A percentile compares a stretch with the other conserved stretches of the same genome.
phyloP scores from a whole-genome alignment of 2,797 vertebrate species.

The Hipposideros larvatus region DNA sequence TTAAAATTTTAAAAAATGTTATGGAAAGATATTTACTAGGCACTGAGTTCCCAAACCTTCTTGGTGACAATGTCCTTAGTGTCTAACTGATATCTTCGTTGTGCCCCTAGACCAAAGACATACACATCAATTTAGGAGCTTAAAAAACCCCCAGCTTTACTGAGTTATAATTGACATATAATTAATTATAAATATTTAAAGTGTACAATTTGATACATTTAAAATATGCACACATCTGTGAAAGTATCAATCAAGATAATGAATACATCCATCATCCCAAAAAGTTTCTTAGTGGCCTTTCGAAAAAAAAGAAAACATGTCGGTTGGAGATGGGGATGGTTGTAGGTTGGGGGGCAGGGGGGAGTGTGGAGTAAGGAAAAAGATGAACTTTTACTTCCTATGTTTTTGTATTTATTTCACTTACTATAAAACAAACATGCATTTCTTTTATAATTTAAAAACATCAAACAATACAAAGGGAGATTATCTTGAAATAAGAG shows the following conservation, averaged over 20 bases:
- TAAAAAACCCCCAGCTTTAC: background rate
- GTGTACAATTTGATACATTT: background rate
- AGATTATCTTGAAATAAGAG: background rate
- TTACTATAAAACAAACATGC: background rate
- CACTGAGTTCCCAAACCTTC: background rate
- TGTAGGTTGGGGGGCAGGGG: background rate
- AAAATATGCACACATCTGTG: background rate
- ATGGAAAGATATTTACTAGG: background rate
- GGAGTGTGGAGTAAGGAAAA: background rate
- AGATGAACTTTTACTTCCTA: background rate
- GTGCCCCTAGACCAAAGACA: background rate
- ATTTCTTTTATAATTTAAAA: conserved; percentile 55
- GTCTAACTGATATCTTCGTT: background rate
- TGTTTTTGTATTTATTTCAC: background rate
- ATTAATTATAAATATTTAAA: background rate
- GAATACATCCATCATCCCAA: background rate
- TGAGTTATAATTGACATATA: accelerated
- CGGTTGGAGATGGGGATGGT: background rate
- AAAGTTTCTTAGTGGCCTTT: background rate
- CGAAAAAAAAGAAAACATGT: background rate
- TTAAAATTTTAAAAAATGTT: background rate
- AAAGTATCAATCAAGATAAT: background rate
- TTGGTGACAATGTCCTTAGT: background rate
- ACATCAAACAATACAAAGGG: background rate
- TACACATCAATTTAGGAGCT: background rate